These are phyloP conservation scores for Lithobates sylvaticus DNA, from an alignment of 2,797 vertebrate species.

Conservation along the genomic window DNA sequence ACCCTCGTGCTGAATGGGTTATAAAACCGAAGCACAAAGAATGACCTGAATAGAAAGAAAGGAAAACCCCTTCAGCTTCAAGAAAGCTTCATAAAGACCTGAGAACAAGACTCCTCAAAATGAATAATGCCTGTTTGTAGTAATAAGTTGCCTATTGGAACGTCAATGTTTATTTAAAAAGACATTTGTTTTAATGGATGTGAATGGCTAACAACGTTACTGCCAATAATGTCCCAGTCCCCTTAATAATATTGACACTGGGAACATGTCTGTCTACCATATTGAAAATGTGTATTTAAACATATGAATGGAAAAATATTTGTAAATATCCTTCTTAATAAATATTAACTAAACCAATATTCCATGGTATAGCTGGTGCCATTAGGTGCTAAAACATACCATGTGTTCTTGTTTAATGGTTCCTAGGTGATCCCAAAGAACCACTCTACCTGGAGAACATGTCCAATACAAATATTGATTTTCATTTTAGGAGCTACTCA, in stretches of 20 bases:
- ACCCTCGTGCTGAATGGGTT: conserved; percentile 95
- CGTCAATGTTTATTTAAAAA: neutral
- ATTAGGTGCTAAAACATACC: neutral
- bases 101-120: neutral
- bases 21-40: conserved; percentile 82
- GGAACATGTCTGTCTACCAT: neutral
- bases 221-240: neutral
- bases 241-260: neutral
- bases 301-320: neutral
- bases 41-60: neutral
- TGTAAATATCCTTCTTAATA: neutral
- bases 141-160: neutral
- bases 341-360: neutral
- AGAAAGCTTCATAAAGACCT: neutral
- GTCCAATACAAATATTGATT: too few species aligned
- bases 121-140: neutral
- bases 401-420: neutral
- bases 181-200: neutral
- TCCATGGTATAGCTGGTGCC: neutral
- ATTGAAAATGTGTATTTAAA: neutral
- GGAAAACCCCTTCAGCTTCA: neutral
- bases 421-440: too few species aligned
- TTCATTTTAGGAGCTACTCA: too few species aligned
- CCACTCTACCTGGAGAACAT: too few species aligned
- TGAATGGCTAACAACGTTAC: neutral